Conservation (phyloP, 1,140 invertebrate genomes). For the Venustaconcha ellipsiformis region DNA sequence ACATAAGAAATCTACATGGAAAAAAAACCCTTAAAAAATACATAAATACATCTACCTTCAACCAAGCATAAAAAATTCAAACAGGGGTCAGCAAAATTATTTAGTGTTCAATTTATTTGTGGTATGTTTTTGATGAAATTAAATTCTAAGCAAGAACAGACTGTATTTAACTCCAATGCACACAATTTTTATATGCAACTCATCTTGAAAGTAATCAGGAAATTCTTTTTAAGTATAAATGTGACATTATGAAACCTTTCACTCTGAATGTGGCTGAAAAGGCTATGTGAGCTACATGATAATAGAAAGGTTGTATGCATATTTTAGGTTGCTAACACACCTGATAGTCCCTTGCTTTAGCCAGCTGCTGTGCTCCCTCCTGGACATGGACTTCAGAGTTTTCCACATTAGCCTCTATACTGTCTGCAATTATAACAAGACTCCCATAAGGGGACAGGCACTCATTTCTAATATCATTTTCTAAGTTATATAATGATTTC, state of each 20-base stretch:
- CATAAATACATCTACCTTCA: no score
- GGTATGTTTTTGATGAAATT: no score
- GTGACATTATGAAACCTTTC: not conserved
- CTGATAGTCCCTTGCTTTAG: constrained; percentile 86
- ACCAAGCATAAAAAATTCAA: no score
- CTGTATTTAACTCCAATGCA: not conserved
- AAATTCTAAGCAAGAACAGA: no score
- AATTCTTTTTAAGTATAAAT: not conserved
- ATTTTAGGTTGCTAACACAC: constrained; percentile 52
- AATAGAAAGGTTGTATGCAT: not conserved
- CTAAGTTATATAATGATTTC: no score
- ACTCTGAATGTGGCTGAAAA: not conserved
- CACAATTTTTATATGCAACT: not conserved
- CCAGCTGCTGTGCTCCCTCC: constrained; percentile 83
- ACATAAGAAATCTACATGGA: no score
- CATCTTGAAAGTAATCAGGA: not conserved
- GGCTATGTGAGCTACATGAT: not conserved
- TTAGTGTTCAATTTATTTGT: no score
- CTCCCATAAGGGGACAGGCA: not conserved
- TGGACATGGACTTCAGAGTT: constrained; percentile 87
- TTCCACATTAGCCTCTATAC: constrained; percentile 97
- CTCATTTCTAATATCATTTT: not conserved
- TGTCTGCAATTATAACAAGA: constrained; percentile 77
- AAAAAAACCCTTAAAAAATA: no score
- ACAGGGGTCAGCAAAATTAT: no score